Conservation (phyloP, 2,797 vertebrate genomes). For the Rousettus madagascariensis region DNA sequence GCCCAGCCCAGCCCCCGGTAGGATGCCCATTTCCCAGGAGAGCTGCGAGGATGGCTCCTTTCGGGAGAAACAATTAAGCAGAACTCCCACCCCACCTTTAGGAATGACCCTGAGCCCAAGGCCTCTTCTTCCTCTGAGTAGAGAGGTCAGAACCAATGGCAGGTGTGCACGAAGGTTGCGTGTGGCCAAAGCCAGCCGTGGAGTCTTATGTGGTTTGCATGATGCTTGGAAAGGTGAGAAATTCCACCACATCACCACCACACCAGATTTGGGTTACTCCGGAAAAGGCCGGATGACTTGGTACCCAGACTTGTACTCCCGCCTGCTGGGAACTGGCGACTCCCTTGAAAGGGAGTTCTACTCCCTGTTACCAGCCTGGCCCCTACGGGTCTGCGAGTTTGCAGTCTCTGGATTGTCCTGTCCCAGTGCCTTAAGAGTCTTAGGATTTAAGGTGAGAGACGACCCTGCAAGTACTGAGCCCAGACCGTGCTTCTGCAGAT, state of each 20-base stretch:
- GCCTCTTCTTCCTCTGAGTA: not conserved
- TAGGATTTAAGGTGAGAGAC: not conserved
- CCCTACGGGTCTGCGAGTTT: not conserved
- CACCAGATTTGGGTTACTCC: not conserved
- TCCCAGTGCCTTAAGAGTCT: not conserved
- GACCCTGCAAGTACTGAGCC: not conserved
- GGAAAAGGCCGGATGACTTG: not conserved
- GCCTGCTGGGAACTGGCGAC: not conserved
- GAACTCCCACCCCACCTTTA: not conserved
- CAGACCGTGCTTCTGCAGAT: not conserved
- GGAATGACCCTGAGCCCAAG: not conserved
- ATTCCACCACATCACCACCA: not conserved
- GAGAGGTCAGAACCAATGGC: not conserved
- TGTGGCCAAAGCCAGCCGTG: not conserved
- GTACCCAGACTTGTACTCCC: not conserved
- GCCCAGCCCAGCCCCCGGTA: not conserved
- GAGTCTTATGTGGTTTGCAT: not conserved
- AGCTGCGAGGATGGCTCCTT: not conserved
- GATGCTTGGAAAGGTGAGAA: not conserved
- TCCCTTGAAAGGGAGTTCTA: not conserved
- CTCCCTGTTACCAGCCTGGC: not conserved
- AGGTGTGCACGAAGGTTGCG: not conserved
- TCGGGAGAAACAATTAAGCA: not conserved
- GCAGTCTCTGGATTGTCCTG: not conserved
- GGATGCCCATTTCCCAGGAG: not conserved